A percentile compares a stretch with the other conserved stretches of the same genome.
These are phyloP conservation scores for Prunella strophiata DNA, from an alignment of 2,797 vertebrate genomes.

Conservation along the genomic window DNA sequence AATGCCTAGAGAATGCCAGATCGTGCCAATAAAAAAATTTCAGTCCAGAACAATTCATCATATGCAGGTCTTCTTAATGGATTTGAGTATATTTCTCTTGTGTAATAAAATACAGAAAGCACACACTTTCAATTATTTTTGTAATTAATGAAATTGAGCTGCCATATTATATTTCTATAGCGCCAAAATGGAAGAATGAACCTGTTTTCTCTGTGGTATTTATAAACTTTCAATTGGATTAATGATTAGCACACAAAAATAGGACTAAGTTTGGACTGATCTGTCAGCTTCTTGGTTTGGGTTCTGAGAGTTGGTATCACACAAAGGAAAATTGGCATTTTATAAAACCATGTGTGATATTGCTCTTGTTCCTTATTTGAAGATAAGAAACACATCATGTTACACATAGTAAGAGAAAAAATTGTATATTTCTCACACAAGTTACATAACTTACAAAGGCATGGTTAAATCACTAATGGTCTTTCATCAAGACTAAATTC, in stretches of 20 bases:
- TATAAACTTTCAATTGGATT: neutral
- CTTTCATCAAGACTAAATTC: neutral
- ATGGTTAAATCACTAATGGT: neutral
- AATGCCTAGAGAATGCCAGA: neutral
- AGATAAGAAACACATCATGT: neutral
- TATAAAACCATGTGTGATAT: neutral
- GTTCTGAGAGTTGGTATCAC: neutral
- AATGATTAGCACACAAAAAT: neutral
- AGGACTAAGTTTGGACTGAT: neutral
- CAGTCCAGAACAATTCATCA: neutral
- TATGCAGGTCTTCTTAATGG: neutral
- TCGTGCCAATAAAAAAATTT: neutral
- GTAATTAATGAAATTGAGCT: neutral
- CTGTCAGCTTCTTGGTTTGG: neutral
- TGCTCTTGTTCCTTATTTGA: neutral
- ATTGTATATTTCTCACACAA: neutral
- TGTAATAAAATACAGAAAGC: neutral
- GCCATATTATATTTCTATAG: neutral
- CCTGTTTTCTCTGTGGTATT: neutral
- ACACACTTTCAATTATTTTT: neutral
- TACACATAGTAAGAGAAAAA: neutral
- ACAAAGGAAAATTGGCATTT: neutral
- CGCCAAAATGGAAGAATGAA: neutral
- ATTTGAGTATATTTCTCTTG: neutral
- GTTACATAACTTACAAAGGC: neutral